Conservation (phyloP, 64 coral and sea anemone species). For the Pocillopora damicornis region DNA sequence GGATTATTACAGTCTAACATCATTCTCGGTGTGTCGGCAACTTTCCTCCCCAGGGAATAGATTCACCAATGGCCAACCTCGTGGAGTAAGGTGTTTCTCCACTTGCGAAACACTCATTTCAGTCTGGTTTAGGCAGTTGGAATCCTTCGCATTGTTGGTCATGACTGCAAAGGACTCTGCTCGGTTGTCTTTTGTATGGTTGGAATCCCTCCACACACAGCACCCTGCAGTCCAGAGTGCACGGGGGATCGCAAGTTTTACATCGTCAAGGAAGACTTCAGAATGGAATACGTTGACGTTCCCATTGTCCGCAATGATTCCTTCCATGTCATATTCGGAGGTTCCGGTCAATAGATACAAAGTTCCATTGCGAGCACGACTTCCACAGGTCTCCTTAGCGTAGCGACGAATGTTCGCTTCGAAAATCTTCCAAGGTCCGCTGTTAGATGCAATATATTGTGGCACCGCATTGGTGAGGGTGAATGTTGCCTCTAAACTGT, state of each 20-base stretch:
- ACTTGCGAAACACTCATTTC: neutral
- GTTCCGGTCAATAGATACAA: slow-evolving; percentile 49
- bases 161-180: neutral
- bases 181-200: neutral
- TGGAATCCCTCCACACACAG: neutral
- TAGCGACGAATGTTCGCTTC: slow-evolving; percentile 1
- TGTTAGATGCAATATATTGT: slow-evolving; percentile 21
- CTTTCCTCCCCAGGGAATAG: neutral
- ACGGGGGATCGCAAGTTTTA: neutral
- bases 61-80: neutral
- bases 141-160: neutral
- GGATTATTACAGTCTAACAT: neutral
- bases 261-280: no score
- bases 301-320: neutral
- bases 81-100: neutral
- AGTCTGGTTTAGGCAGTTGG: neutral
- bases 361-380: neutral
- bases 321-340: slow-evolving; percentile 12
- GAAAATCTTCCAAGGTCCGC: neutral
- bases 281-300: neutral
- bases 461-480: slow-evolving; percentile 32
- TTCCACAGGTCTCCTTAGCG: neutral
- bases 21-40: neutral
- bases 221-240: neutral
- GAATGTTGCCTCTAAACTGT: neutral